Evolutionary conservation across 2,888 invertebrate species (phyloP).

Genomic region (Sinhomidia bicolor): DNA sequence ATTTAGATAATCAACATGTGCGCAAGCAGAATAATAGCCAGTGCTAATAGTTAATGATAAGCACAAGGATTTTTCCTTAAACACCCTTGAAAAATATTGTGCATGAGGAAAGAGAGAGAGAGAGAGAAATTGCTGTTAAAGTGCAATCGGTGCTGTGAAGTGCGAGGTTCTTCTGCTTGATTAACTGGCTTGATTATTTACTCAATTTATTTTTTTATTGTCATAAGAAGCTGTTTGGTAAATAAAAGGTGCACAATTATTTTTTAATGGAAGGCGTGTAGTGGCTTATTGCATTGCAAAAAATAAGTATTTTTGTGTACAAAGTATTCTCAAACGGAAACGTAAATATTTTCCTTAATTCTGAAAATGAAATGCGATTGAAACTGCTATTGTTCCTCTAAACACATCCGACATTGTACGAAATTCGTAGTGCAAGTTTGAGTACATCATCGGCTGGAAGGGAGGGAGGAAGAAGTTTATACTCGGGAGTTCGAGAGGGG

Average conservation of each 20-base stretch:
- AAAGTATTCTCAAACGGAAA: constrained; percentile 1
- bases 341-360: constrained; percentile 77
- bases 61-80: constrained; percentile 6
- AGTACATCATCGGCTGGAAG: constrained; percentile 30
- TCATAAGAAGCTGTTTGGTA: background rate
- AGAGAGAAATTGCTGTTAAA: background rate
- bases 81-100: background rate
- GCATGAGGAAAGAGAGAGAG: too few relatives aligned
- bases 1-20: background rate
- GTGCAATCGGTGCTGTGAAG: background rate
- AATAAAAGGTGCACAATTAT: background rate
- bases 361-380: constrained; percentile 23
- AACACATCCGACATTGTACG: constrained; percentile 74
- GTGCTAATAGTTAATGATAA: background rate
- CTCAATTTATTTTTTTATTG: constrained; percentile 8
- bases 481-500: background rate
- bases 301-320: background rate
- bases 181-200: background rate
- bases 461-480: too few relatives aligned
- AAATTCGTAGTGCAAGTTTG: constrained; percentile 71
- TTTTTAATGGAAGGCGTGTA: too few relatives aligned
- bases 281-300: constrained; percentile 5
- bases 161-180: background rate
- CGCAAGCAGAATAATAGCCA: background rate
- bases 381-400: constrained; percentile 38